A percentile compares a stretch with the other conserved stretches of the same genome.
These are phyloP conservation scores for Diprion similis DNA, from an alignment of 1,140 invertebrate genomes.

Conservation along the genomic window DNA sequence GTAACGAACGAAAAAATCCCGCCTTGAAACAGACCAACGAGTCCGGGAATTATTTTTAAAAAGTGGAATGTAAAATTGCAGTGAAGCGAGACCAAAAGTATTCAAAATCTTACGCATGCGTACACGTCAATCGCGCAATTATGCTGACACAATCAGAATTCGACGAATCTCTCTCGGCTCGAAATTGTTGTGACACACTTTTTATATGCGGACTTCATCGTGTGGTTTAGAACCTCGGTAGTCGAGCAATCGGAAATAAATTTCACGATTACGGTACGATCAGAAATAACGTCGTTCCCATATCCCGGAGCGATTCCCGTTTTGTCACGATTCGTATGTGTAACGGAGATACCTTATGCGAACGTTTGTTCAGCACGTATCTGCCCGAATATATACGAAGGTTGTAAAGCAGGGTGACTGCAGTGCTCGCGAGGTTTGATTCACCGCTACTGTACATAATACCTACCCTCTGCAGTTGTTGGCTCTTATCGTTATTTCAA, in stretches of 20 bases:
- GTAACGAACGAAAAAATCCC: too few species aligned
- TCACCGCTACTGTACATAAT: neutral
- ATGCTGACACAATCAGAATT: neutral
- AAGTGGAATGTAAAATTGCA: too few species aligned
- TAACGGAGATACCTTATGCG: too few species aligned
- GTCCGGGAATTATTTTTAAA: too few species aligned
- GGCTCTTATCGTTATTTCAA: conserved; percentile 7
- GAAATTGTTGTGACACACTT: neutral
- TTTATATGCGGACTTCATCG: neutral
- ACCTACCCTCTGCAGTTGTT: conserved; percentile 1
- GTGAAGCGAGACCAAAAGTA: too few species aligned
- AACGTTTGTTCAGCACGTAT: too few species aligned
- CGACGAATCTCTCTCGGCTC: neutral
- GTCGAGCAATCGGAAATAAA: neutral
- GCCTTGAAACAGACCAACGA: too few species aligned
- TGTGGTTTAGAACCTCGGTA: neutral
- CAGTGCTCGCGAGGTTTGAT: neutral
- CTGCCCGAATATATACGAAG: too few species aligned
- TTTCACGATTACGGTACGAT: neutral
- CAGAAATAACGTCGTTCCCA: neutral
- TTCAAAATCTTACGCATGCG: too few species aligned
- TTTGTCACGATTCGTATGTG: too few species aligned
- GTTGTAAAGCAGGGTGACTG: neutral
- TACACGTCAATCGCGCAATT: neutral
- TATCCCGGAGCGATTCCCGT: neutral